Evolutionary conservation across 2,888 invertebrate genomes (phyloP).

Genomic region (Lissonota sp.): DNA sequence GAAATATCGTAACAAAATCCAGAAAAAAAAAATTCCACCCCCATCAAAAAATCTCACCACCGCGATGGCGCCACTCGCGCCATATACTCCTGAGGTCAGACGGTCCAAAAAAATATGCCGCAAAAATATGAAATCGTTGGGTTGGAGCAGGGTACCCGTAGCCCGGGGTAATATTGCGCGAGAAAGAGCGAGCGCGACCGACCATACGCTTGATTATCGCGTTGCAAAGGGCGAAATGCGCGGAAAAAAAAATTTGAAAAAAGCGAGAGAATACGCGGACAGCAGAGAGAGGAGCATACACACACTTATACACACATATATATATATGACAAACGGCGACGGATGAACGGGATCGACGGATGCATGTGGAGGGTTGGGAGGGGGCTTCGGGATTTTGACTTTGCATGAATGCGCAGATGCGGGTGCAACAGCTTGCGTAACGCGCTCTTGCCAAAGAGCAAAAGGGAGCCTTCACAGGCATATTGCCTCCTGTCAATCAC

Average conservation of each 20-base stretch:
- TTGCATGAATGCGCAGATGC: constrained; percentile 84
- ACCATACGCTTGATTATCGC: constrained; percentile 62
- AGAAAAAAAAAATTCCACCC: too few relatives aligned
- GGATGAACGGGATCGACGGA: constrained; percentile 69
- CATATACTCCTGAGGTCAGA: too few relatives aligned
- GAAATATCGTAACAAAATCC: too few relatives aligned
- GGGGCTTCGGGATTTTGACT: constrained; percentile 77
- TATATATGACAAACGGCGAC: constrained; percentile 69
- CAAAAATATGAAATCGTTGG: constrained; percentile 51
- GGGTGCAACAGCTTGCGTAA: constrained; percentile 84
- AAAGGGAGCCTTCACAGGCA: constrained; percentile 80
- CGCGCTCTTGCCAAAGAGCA: constrained; percentile 80
- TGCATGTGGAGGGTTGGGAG: constrained; percentile 52
- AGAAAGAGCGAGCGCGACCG: constrained; percentile 1
- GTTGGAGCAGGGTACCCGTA: constrained; percentile 17
- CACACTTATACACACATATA: too few relatives aligned
- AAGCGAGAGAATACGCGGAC: constrained; percentile 68
- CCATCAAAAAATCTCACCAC: too few relatives aligned
- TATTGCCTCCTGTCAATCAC: constrained; percentile 84
- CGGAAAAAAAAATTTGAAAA: constrained; percentile 36
- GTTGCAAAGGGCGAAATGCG: constrained; percentile 49
- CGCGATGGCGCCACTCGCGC: too few relatives aligned
- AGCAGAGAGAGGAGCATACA: constrained; percentile 37
- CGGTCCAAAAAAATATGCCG: constrained; percentile 24
- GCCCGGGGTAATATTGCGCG: constrained; percentile 21